Evolutionary conservation across 2,797 vertebrate genomes (phyloP).

Genomic region (Danio albolineatus): DNA sequence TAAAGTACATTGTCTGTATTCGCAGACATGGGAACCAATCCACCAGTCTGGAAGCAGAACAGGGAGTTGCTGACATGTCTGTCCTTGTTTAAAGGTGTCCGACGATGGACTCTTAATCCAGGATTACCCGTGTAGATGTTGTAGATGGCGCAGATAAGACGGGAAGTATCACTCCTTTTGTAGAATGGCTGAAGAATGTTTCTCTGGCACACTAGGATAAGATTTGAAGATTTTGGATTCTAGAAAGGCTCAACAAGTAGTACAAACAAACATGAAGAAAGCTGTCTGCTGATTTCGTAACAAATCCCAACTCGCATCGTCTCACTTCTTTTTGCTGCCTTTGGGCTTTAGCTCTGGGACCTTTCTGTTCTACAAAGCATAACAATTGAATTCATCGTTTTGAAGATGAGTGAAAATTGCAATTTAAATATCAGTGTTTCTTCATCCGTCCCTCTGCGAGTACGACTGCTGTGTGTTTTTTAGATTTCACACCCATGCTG

Average conservation of each 20-base stretch:
- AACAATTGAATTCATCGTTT: constrained; percentile 17
- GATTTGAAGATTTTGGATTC: neutral
- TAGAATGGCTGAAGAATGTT: constrained; percentile 15
- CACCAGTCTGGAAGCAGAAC: constrained; percentile 65
- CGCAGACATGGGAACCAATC: constrained; percentile 67
- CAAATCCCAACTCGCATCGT: constrained; percentile 5
- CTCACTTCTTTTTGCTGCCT: neutral
- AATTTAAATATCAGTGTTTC: neutral
- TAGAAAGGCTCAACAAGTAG: neutral
- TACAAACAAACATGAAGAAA: constrained; percentile 24
- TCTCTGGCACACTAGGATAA: neutral
- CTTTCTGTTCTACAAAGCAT: constrained; percentile 21
- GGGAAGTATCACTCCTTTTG: constrained; percentile 3
- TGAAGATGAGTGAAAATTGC: constrained; percentile 13
- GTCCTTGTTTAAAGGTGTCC: constrained; percentile 13
- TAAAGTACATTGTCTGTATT: constrained; percentile 77
- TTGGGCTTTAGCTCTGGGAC: neutral
- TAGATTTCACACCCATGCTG: constrained; percentile 1
- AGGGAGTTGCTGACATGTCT: constrained; percentile 66
- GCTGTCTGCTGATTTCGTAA: neutral
- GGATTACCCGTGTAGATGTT: constrained; percentile 41
- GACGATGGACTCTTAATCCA: constrained; percentile 34
- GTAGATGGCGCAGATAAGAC: constrained; percentile 41
- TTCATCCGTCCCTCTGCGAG: neutral
- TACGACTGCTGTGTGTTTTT: constrained; percentile 11